Base-by-base conservation (phyloP, 1,140 invertebrate species). In the Drosophila aff. region DNA sequence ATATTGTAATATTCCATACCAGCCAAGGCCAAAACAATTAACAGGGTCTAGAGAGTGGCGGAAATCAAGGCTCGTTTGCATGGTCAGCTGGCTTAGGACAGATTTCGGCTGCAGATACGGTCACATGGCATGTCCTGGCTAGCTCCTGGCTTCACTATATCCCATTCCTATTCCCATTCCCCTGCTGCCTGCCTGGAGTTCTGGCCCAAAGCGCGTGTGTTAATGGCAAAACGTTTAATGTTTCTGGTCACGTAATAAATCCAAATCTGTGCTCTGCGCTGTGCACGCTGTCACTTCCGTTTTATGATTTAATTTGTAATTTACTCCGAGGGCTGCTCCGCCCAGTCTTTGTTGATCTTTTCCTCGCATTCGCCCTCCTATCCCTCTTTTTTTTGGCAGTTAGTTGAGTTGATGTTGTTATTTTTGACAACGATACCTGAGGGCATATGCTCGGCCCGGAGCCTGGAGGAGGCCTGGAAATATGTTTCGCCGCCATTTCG, bases 251-350 rank as follows among this genome's bases (percentile, higher is more conserved):
- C 85, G 85, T 90, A 90, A 90, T 90, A 90, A 90, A 90, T 90
- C 85, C 89, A 90, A 90, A 90, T 90, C 85, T 90, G 81, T 90
- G 79, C 86, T 73, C 85, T 74, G 71, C 81, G 79, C 86, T 80
- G 81, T 91, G 86, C 66, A 77, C 85, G 76, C 85, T 90, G 85
- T 90, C 85, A 90, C 85, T 90, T 90, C 86, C 85, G 85, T 91
- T 90, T 90, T 90, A 90, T 90, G 85, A 90, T 90, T 90, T 90
- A 90, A 90, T 90, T 90, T 90, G 85, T 90, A 90, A 90, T 90
- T 90, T 90, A 90, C 84, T 89, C 84, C 81, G 55, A 84, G 84
- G 67, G 77, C 69, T 59, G 15, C 60, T 52, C 36, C 40, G 41
- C 50, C 36, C 28, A 41, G 18, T 9, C 38, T 21, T 61, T 71